A percentile compares a stretch with the other conserved stretches of the same genome.
Evolutionary conservation across 2,113 vertebrate species (phyloP).

Genomic region (Mormoops blainvillei): DNA sequence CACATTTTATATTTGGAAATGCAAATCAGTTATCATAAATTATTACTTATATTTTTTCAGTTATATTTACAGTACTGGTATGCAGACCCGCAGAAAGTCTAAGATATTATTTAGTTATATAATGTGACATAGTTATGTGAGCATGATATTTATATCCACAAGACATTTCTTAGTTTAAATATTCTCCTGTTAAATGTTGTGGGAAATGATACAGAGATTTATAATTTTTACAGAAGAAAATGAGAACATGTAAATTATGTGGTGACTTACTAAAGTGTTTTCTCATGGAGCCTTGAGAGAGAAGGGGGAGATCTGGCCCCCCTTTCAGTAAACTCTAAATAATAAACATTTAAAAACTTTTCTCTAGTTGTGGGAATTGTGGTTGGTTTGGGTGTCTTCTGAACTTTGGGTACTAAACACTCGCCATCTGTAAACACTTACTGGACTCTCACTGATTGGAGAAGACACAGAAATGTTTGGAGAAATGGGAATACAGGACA

Average conservation of each 20-base stretch:
- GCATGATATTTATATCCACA: constrained; percentile 88
- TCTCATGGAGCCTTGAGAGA: constrained; percentile 66
- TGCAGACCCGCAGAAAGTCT: constrained; percentile 85
- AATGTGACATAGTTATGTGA: constrained; percentile 81
- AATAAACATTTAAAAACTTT: constrained; percentile 70
- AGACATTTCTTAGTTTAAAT: constrained; percentile 79
- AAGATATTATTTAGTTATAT: constrained; percentile 92
- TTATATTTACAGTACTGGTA: constrained; percentile 87
- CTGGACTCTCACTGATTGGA: constrained; percentile 53
- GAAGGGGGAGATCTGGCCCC: background rate
- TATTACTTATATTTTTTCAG: constrained; percentile 85
- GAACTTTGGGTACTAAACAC: constrained; percentile 65
- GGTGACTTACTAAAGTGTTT: constrained; percentile 68
- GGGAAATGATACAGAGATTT: constrained; percentile 78
- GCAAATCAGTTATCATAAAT: constrained; percentile 95
- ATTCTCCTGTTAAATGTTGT: constrained; percentile 77
- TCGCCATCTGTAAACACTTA: constrained; percentile 73
- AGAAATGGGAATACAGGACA: background rate
- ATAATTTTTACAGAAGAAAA: constrained; percentile 76
- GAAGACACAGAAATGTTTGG: constrained; percentile 54
- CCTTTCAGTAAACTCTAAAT: constrained; percentile 48
- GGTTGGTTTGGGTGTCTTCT: constrained; percentile 69
- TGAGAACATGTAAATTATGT: constrained; percentile 77
- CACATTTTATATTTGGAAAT: constrained; percentile 94
- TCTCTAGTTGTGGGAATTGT: constrained; percentile 62